These are phyloP conservation scores for Bombus polaris DNA, from an alignment of 1,140 invertebrate species.

Conservation along the genomic window DNA sequence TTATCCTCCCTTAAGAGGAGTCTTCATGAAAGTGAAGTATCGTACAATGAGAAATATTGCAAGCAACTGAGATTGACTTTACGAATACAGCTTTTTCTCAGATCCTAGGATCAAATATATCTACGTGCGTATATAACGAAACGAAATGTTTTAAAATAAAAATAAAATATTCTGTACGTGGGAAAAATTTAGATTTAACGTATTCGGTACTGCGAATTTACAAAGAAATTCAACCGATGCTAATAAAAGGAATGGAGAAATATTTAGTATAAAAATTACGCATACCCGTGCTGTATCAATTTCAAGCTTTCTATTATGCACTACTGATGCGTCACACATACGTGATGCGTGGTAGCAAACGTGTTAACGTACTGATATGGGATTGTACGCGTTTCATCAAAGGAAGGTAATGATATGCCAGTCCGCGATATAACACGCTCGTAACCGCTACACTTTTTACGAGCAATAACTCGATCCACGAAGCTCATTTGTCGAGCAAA, in stretches of 20 bases:
- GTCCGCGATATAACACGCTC: conserved; percentile 2
- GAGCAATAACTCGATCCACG: conserved; percentile 28
- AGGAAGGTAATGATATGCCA: conserved; percentile 25
- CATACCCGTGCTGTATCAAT: not conserved
- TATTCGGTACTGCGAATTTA: not conserved
- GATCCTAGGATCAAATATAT: not conserved
- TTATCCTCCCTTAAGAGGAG: not conserved
- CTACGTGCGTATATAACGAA: too few species aligned
- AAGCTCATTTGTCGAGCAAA: conserved; percentile 22
- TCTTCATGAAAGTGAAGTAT: not conserved
- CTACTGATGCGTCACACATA: not conserved
- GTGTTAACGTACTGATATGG: not conserved
- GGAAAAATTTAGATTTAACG: not conserved
- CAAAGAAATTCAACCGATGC: too few species aligned
- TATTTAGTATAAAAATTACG: too few species aligned
- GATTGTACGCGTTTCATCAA: conserved; percentile 10
- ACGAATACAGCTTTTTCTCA: not conserved
- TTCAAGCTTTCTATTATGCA: not conserved
- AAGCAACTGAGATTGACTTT: not conserved
- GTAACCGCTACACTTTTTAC: conserved; percentile 16
- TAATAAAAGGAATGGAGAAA: too few species aligned
- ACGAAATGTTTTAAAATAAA: not conserved
- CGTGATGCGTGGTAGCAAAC: not conserved
- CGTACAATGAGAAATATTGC: not conserved
- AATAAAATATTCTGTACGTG: not conserved